These are phyloP conservation scores for Venusia cambrica DNA, from an alignment of 2,888 invertebrate species.

Conservation along the genomic window DNA sequence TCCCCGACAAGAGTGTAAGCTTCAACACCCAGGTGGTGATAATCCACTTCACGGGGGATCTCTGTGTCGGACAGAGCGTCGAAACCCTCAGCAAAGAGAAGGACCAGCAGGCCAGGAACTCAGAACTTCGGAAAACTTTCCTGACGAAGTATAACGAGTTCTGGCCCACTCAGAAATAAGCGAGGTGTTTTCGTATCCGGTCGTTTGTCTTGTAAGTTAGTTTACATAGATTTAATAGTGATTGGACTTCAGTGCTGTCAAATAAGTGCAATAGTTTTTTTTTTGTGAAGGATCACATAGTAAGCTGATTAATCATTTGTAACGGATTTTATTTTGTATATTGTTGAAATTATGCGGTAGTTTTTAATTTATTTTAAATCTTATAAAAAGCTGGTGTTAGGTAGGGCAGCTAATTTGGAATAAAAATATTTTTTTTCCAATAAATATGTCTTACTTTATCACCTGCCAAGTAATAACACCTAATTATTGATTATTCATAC, in stretches of 20 bases:
- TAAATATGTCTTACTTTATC: neutral
- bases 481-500: no score
- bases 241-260: constrained; percentile 1
- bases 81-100: constrained; percentile 83
- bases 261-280: constrained; percentile 11
- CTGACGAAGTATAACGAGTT: constrained; percentile 72
- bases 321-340: constrained; percentile 24
- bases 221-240: constrained; percentile 17
- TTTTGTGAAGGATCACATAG: no score
- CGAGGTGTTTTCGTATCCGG: constrained; percentile 7
- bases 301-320: constrained; percentile 15
- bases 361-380: constrained; percentile 26
- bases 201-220: constrained; percentile 11
- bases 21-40: constrained; percentile 82
- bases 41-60: constrained; percentile 83
- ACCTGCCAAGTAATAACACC: no score
- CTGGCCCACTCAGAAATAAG: constrained; percentile 70
- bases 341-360: constrained; percentile 25
- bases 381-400: constrained; percentile 25
- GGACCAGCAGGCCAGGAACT: constrained; percentile 83
- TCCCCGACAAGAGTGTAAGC: constrained; percentile 68
- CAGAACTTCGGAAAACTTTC: constrained; percentile 81
- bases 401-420: constrained; percentile 40
- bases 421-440: constrained; percentile 33
- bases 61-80: constrained; percentile 75